Evolutionary conservation across 2,113 vertebrate genomes (phyloP).

Genomic region (Panthera tigris): DNA sequence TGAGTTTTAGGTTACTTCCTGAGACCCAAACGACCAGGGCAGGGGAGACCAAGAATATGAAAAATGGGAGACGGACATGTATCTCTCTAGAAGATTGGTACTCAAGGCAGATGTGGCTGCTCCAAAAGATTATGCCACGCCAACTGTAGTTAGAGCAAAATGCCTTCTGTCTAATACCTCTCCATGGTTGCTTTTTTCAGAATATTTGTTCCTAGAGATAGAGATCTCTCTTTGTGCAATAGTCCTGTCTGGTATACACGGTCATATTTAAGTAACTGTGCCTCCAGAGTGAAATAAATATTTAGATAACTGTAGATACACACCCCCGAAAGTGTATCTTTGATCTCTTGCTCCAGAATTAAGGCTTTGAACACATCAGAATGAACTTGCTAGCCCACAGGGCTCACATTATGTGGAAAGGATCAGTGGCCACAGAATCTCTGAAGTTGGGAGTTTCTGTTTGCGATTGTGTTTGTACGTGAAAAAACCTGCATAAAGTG

Average conservation of each 20-base stretch:
- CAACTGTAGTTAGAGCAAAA: not conserved
- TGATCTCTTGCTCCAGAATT: not conserved
- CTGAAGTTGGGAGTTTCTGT: not conserved
- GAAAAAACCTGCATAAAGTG: not conserved
- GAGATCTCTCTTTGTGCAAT: not conserved
- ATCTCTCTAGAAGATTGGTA: not conserved
- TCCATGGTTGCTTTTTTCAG: not conserved
- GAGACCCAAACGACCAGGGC: not conserved
- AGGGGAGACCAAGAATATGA: not conserved
- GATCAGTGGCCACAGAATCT: not conserved
- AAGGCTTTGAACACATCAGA: not conserved
- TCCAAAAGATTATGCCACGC: not conserved
- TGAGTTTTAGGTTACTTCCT: not conserved
- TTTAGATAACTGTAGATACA: not conserved
- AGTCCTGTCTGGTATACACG: not conserved
- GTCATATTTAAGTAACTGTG: not conserved
- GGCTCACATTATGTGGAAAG: not conserved
- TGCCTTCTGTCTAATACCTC: not conserved
- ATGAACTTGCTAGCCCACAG: not conserved
- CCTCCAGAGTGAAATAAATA: not conserved
- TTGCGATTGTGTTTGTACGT: not conserved
- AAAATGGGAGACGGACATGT: not conserved
- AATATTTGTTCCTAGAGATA: not conserved
- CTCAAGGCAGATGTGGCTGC: not conserved
- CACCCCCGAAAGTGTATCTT: not conserved